A percentile compares a stretch with the other conserved stretches of the same genome.
Evolutionary conservation across 2,113 vertebrate genomes (phyloP).

Genomic region (Silurus meridionalis): DNA sequence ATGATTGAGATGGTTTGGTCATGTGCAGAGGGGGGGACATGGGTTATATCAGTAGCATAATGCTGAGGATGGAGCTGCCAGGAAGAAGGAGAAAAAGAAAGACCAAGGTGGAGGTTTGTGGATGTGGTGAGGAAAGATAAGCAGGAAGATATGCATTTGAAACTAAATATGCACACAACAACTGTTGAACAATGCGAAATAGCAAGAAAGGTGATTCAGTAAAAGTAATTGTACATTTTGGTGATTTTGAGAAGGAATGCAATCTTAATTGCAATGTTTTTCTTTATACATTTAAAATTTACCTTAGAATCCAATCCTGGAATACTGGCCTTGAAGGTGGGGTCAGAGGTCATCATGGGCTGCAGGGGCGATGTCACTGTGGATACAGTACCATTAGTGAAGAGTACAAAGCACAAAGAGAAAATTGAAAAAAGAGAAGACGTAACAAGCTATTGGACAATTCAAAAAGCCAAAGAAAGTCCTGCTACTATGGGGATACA

Average conservation of each 20-base stretch:
- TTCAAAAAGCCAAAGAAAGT: constrained; percentile 17
- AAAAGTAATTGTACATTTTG: not conserved
- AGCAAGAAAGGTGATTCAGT: not conserved
- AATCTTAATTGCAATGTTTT: not conserved
- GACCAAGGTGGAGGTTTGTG: too few relatives aligned
- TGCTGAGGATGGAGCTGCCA: too few relatives aligned
- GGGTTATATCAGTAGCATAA: too few relatives aligned
- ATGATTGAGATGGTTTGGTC: too few relatives aligned
- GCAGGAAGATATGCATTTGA: not conserved
- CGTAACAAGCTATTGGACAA: not conserved
- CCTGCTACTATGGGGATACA: not conserved
- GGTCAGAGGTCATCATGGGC: constrained; percentile 62
- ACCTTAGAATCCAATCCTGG: constrained; percentile 63
- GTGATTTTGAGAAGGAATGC: not conserved
- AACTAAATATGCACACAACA: not conserved
- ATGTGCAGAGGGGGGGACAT: too few relatives aligned
- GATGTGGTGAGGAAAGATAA: too few relatives aligned
- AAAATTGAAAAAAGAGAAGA: not conserved
- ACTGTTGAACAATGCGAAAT: not conserved
- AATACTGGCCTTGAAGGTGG: constrained; percentile 59
- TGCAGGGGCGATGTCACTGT: constrained; percentile 65
- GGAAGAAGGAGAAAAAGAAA: too few relatives aligned
- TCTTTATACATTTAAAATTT: not conserved
- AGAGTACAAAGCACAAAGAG: not conserved
- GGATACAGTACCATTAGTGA: constrained; percentile 56